Evolutionary conservation across 2,797 vertebrate species (phyloP).

Genomic region (Pantherophis vulpinus): DNA sequence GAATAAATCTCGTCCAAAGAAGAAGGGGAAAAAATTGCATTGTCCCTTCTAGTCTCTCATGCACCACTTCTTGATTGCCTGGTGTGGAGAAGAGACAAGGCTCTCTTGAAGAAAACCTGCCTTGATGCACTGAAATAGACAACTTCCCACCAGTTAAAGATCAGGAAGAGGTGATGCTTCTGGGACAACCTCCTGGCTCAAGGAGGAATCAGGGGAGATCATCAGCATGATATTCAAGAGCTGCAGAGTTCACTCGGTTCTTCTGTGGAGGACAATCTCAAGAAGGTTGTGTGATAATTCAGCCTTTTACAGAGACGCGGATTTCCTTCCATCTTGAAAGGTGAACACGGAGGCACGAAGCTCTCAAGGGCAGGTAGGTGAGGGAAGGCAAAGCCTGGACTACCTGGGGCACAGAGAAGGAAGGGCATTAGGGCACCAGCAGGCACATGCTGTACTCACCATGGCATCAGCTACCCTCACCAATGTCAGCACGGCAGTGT

Average conservation of each 20-base stretch:
- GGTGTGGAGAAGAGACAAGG: neutral
- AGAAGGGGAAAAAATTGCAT: neutral
- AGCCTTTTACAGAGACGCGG: neutral
- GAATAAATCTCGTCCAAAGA: neutral
- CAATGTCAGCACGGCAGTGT: neutral
- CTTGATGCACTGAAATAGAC: neutral
- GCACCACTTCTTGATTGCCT: neutral
- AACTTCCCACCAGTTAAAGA: neutral
- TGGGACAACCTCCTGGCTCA: neutral
- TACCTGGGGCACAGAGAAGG: neutral
- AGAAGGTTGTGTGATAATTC: neutral
- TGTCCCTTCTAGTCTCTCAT: neutral
- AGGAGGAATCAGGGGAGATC: neutral
- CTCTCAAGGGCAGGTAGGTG: neutral
- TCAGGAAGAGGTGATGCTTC: neutral
- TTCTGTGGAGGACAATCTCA: neutral
- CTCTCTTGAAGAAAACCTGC: neutral
- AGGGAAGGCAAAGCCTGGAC: neutral
- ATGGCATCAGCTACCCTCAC: neutral
- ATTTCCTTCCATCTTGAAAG: neutral
- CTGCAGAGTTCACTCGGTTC: neutral
- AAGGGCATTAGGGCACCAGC: neutral
- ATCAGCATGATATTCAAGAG: neutral
- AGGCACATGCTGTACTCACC: rapidly evolving
- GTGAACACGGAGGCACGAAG: neutral